A percentile compares a stretch with the other conserved stretches of the same genome.
Evolutionary conservation across 92 coral and sea anemone species (phyloP).

Genomic region (Epizoanthus rinbou): DNA sequence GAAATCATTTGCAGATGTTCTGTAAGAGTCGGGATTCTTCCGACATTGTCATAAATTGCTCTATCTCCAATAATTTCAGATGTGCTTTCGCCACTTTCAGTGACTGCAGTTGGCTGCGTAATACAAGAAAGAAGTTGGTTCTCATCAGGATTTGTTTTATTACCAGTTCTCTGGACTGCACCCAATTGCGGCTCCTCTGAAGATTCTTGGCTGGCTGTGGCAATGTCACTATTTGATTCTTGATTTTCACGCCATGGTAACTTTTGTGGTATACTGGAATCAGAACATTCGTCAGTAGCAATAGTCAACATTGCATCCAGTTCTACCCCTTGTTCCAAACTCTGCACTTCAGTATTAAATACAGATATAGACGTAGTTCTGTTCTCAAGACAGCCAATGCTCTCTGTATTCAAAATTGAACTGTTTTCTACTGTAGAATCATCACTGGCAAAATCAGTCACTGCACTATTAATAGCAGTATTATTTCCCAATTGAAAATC

Average conservation of each 20-base stretch:
- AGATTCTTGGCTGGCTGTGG: not conserved
- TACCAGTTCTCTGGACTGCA: not conserved
- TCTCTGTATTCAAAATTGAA: not conserved
- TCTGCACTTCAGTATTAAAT: not conserved
- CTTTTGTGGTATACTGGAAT: not conserved
- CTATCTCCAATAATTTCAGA: not conserved
- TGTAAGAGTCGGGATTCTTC: slow-evolving; percentile 20
- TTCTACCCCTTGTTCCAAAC: too few relatives aligned
- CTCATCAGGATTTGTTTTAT: not conserved
- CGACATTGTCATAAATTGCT: not conserved
- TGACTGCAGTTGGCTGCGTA: not conserved
- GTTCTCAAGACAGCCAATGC: not conserved
- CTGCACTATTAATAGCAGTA: not conserved
- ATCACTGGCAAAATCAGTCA: not conserved
- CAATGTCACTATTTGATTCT: not conserved
- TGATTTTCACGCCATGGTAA: not conserved
- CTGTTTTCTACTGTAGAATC: not conserved
- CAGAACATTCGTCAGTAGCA: not conserved
- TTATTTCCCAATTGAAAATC: too few relatives aligned
- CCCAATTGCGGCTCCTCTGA: not conserved
- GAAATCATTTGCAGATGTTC: slow-evolving; percentile 20
- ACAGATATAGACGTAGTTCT: not conserved
- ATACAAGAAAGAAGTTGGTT: not conserved
- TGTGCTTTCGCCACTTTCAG: not conserved
- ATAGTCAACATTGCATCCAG: too few relatives aligned